Conservation (phyloP, 2,888 invertebrate genomes). For the Callimorpha dominula region DNA sequence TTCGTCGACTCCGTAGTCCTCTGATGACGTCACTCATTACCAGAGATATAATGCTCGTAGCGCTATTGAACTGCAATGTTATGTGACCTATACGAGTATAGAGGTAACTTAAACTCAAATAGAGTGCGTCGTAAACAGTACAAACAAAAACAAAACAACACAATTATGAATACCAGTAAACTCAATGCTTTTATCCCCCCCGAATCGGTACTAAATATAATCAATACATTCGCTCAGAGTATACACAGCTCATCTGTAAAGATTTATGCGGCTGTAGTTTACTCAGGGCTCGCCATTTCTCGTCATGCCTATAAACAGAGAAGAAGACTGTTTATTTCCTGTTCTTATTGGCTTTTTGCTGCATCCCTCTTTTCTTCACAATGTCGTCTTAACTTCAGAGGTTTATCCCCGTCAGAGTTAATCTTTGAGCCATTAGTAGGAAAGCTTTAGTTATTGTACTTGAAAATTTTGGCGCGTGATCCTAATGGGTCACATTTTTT, state of each 20-base stretch:
- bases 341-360: slow-evolving; percentile 37
- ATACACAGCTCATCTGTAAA: slow-evolving; percentile 62
- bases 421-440: slow-evolving; percentile 3
- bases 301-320: slow-evolving; percentile 42
- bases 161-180: slow-evolving; percentile 18
- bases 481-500: slow-evolving; percentile 1
- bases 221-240: slow-evolving; percentile 39
- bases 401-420: not conserved
- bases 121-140: not conserved
- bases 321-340: slow-evolving; percentile 57
- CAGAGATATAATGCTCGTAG: no score
- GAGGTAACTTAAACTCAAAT: not conserved
- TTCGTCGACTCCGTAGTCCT: no score
- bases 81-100: no score
- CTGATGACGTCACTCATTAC: no score
- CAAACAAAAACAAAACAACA: not conserved
- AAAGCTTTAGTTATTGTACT: not conserved
- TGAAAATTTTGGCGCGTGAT: not conserved
- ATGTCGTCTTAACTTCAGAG: slow-evolving; percentile 1
- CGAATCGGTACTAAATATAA: slow-evolving; percentile 34
- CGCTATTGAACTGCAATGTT: no score
- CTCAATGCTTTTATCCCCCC: slow-evolving; percentile 33
- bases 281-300: slow-evolving; percentile 44
- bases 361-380: slow-evolving; percentile 16
- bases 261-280: slow-evolving; percentile 66